These are phyloP conservation scores for Coptodon bakossiorum DNA, from an alignment of 2,113 vertebrate species.

Conservation along the genomic window DNA sequence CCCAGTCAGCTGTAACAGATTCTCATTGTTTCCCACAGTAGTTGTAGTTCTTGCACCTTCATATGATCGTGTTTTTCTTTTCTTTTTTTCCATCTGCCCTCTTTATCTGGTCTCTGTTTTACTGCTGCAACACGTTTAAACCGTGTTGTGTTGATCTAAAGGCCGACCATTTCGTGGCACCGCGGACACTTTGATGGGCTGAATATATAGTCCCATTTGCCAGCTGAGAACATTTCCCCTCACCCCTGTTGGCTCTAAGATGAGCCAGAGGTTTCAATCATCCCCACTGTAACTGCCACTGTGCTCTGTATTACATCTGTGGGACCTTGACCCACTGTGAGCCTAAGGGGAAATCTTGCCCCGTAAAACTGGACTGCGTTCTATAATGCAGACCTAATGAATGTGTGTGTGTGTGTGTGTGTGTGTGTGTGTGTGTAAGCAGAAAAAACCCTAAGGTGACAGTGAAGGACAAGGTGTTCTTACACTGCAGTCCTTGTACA, in stretches of 20 bases:
- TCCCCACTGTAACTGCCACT: slow-evolving; percentile 35
- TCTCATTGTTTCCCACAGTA: not conserved
- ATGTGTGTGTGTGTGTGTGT: not conserved
- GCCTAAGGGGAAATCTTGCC: not conserved
- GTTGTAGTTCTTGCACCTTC: not conserved
- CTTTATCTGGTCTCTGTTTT: slow-evolving; percentile 5
- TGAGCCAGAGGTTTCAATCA: slow-evolving; percentile 33
- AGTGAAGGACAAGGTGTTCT: slow-evolving; percentile 13
- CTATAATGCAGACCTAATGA: slow-evolving; percentile 19
- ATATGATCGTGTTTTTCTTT: not conserved
- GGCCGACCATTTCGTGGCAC: not conserved
- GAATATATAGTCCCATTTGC: slow-evolving; percentile 47
- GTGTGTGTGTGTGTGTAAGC: not conserved
- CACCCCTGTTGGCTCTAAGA: slow-evolving; percentile 22
- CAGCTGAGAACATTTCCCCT: slow-evolving; percentile 48
- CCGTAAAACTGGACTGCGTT: slow-evolving; percentile 2
- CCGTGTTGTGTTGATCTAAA: slow-evolving; percentile 38
- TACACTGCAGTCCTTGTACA: slow-evolving; percentile 8
- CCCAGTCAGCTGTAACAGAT: not conserved
- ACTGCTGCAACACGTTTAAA: not conserved
- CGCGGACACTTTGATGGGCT: slow-evolving; percentile 39
- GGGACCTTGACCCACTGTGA: slow-evolving; percentile 33
- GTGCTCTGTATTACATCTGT: slow-evolving; percentile 9
- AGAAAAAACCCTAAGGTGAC: not conserved
- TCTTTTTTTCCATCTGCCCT: slow-evolving; percentile 1